Evolutionary conservation across 2,888 invertebrate species (phyloP), one percentile per base, ranked within the genome.

Genomic region (Nephrotoma flavescens): DNA sequence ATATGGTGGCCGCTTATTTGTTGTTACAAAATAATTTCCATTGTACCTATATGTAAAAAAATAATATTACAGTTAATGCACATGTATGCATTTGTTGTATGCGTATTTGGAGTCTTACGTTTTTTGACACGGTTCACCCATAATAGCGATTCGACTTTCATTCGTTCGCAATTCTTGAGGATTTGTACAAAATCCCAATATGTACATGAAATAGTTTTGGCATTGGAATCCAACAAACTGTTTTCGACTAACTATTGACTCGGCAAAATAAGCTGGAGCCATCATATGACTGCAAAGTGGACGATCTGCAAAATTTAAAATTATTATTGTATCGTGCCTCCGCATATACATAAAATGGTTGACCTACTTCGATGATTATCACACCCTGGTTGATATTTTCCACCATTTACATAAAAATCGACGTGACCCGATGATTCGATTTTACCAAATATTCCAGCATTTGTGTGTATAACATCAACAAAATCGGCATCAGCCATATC

Each of bases 391-490:
- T 89, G 89, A 7, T 87, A 41, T 85, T 89, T 88, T 12, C 89
- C 89, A 6, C 94, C 94, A 89, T 95, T 95, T n/a, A 92, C 89
- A 88, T 94, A 95, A 89, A 94, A 95, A 89, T 95, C 95, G 0
- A 93, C 92, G 88, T 94, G 94, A 0, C 95, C 95, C 86, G 92
- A 91, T 0, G 92, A 90, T 88, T 93, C 93, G 31, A 93, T 90
- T 89, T 94, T 93, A 0, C 94, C 94, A 88, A 94, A 93, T 4
- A 93, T 90, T 52, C 94, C 93, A 0, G 94, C 93, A 88, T 93
- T 93, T 2, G 94, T 93, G 88, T 94, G 94, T 47, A 93, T 91
- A 0, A 93, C 92, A 88, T 94, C 94, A 6, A 94, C 94, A 88
- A 93, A 93, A 0, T 91, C 88, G 0, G 93, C 93, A 88, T 94